Evolutionary conservation across 1,140 invertebrate genomes (phyloP), one percentile per base, ranked within the genome.

Genomic region (Drosophila willistoni): DNA sequence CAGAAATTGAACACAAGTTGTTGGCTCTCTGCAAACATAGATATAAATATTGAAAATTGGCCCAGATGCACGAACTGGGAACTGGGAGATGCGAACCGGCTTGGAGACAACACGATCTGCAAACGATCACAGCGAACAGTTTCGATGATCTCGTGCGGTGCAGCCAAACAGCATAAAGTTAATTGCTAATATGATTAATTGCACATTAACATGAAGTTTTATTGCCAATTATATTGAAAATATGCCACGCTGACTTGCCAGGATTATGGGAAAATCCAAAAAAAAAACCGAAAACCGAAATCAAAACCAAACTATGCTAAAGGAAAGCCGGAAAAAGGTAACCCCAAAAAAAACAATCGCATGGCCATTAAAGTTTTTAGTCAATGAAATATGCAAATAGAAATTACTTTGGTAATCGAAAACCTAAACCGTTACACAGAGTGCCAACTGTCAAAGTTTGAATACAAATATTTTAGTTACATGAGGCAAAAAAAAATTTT

Each of bases 151-250:
- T 86, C 83, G 83, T 87, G 83, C 83, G 79, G 83, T 39, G 86
- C 77, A 71, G 71, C 62, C 72, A 79, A 82, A 90, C 86, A 90
- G 82, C 86, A 90, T 90, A 90, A 90, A 90, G 86, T 90, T 90
- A 90, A 90, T 90, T 90, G 86, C 81, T 90, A 90, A 90, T 90
- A 90, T 90, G 86, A 90, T 90, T 90, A 90, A 90, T 90, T 90
- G 86, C 85, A 85, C 79, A 86, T 90, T 90, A 90, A 90, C 86
- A 90, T 90, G 86, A 90, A 86, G 84, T 86, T 90, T 90, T 90
- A 90, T 90, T 66, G 82, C 82, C 82, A 86, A 86, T 86, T 86
- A 86, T 86, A 86, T 79, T 73, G 83, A 79, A 86, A 86, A 85
- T 85, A 85, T 87, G 82, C 82, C 82, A 81, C 66, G 63, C 44